Evolutionary conservation across 2,888 invertebrate species (phyloP), one percentile per base, ranked within the genome.

Genomic region (Tortricodes alternella): DNA sequence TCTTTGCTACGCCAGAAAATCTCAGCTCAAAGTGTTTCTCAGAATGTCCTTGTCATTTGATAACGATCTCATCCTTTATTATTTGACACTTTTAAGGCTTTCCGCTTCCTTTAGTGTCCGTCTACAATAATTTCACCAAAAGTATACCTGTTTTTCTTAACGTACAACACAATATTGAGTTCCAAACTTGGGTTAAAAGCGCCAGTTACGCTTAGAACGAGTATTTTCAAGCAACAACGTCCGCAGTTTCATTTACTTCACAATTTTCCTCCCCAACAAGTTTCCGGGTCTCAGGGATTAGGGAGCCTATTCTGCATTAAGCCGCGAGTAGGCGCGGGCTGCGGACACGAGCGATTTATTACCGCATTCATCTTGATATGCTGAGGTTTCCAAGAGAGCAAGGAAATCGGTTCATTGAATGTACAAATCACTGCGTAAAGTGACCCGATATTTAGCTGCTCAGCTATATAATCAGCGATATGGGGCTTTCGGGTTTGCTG

Each of bases 321-420:
- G 56, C 43, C 43, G 35, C 29, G 49, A 37, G 38, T 41, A 27
- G 55, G 55, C 41, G 29, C 21, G 43, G 37, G 27, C 21, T 19
- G 34, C 21, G 38, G 49, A 37, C 49, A 50, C 38, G 56, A 56
- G 56, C 56, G 56, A 56, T 56, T 56, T 56, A 56, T 56, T 35
- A 23, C 6, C 19, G 27, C 37, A 56, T 56, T 50, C 50, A 50
- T 56, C 56, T 50, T 56, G 56, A 56, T 56, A 56, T 50, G 37
- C 44, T 29, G 44, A 37, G 29, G 37, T 29, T 39, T 23, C 23
- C 29, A 29, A 11, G n/a, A 11, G 29, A 11, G n/a, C 29, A 7
- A 7, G 18, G 6, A 16, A 35, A 21, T 15, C 24, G 15, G 43
- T 8, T 43, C 43, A 16, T 43, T n/a, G 16, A n/a, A n/a, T n/a